Conservation (phyloP, 1,140 invertebrate genomes). For the Leptonema lineaticorne region DNA sequence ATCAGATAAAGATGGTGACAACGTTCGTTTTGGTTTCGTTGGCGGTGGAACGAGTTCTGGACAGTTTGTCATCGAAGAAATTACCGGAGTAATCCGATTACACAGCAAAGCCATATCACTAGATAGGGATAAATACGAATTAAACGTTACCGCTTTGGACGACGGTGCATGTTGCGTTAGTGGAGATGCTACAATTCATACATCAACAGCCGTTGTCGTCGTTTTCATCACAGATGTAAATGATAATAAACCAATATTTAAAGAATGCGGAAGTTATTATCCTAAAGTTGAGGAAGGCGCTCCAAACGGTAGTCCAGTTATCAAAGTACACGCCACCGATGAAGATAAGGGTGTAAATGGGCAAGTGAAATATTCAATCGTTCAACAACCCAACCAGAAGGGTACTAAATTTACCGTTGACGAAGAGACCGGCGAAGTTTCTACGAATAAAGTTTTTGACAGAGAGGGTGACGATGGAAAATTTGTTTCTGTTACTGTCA, state of each 20-base stretch:
- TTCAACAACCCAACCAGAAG: conserved; percentile 94
- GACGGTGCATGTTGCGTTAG: conserved; percentile 91
- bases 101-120: conserved; percentile 81
- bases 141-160: conserved; percentile 92
- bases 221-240: conserved; percentile 97
- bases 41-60: conserved; percentile 85
- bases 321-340: conserved; percentile 91
- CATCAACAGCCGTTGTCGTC: conserved; percentile 91
- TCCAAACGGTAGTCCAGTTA: conserved; percentile 87
- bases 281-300: conserved; percentile 92
- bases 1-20: conserved; percentile 94
- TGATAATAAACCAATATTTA: conserved; percentile 92
- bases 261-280: conserved; percentile 87
- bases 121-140: conserved; percentile 87
- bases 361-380: conserved; percentile 91
- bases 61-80: conserved; percentile 93
- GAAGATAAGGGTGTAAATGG: conserved; percentile 94
- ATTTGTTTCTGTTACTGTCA: conserved; percentile 93
- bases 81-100: conserved; percentile 89
- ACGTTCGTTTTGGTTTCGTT: conserved; percentile 91
- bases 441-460: conserved; percentile 94
- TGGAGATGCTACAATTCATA: conserved; percentile 82
- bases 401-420: conserved; percentile 94
- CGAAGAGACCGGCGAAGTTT: conserved; percentile 91
- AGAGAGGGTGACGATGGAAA: conserved; percentile 94